phyloP scores from a whole-genome alignment of 2,113 vertebrate species.

The Ptilorrhoa leucosticta region DNA sequence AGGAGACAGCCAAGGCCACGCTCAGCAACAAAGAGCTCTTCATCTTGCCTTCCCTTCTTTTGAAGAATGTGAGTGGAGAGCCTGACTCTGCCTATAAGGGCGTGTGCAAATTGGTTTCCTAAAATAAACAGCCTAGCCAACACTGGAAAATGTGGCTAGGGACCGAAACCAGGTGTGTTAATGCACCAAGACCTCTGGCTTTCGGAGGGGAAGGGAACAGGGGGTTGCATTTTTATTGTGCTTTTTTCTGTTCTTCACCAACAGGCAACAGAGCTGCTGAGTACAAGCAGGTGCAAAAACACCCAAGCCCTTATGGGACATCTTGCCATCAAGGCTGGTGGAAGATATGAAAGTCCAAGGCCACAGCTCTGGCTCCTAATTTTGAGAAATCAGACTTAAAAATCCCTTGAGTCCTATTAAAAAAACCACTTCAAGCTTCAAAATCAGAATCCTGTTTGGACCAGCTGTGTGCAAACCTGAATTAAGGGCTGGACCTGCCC shows the following conservation, averaged over 20 bases:
- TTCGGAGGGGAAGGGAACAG: not conserved
- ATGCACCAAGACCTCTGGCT: not conserved
- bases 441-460: not conserved
- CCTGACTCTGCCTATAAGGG: slow-evolving; percentile 54
- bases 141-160: slow-evolving; percentile 5
- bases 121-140: slow-evolving; percentile 66
- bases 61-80: slow-evolving; percentile 29
- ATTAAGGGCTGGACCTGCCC: not conserved
- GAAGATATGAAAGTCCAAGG: not conserved
- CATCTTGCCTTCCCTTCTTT: slow-evolving; percentile 70
- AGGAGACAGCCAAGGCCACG: slow-evolving; percentile 42
- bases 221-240: not conserved
- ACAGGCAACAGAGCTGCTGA: not conserved
- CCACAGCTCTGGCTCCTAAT: not conserved
- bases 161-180: slow-evolving; percentile 51
- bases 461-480: not conserved
- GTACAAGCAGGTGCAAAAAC: not conserved
- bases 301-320: not conserved
- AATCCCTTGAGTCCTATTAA: not conserved
- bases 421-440: not conserved
- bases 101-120: slow-evolving; percentile 64
- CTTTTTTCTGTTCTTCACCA: not conserved
- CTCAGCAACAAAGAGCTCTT: slow-evolving; percentile 50
- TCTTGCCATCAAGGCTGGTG: not conserved
- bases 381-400: not conserved